Conservation (phyloP, 2,113 vertebrate genomes). For the Scatophagus argus region DNA sequence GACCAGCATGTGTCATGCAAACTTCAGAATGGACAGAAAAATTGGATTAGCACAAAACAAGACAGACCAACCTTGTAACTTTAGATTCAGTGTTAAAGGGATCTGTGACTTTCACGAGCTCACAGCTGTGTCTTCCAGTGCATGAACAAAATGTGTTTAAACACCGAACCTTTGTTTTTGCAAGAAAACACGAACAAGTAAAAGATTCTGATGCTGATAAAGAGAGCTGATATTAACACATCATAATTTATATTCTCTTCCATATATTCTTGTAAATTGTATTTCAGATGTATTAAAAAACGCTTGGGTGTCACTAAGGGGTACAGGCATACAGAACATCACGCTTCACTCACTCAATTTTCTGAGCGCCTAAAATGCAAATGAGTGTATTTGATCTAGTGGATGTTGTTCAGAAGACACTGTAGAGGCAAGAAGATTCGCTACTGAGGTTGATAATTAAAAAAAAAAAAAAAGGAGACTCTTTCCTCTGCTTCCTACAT, state of each 20-base stretch:
- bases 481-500: constrained; percentile 42
- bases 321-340: constrained; percentile 11
- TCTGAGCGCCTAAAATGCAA: constrained; percentile 64
- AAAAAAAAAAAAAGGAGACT: constrained; percentile 55
- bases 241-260: constrained; percentile 9
- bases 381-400: constrained; percentile 67
- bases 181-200: not conserved
- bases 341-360: constrained; percentile 58
- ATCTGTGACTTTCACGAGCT: constrained; percentile 27
- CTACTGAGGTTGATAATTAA: constrained; percentile 65
- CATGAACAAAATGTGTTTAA: constrained; percentile 14
- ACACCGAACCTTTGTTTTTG: not conserved
- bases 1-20: constrained; percentile 30
- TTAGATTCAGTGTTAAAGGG: constrained; percentile 2
- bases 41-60: not conserved
- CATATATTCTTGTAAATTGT: constrained; percentile 32
- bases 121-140: constrained; percentile 4
- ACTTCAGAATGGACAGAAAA: not conserved
- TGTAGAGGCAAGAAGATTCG: constrained; percentile 49
- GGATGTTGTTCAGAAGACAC: constrained; percentile 58
- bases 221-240: constrained; percentile 23
- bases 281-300: constrained; percentile 46
- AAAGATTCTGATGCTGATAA: not conserved
- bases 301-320: constrained; percentile 23
- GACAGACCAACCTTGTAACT: not conserved